Evolutionary conservation across 2,113 vertebrate species (phyloP), one percentile per base, ranked within the genome.

Genomic region (Labeo catla): DNA sequence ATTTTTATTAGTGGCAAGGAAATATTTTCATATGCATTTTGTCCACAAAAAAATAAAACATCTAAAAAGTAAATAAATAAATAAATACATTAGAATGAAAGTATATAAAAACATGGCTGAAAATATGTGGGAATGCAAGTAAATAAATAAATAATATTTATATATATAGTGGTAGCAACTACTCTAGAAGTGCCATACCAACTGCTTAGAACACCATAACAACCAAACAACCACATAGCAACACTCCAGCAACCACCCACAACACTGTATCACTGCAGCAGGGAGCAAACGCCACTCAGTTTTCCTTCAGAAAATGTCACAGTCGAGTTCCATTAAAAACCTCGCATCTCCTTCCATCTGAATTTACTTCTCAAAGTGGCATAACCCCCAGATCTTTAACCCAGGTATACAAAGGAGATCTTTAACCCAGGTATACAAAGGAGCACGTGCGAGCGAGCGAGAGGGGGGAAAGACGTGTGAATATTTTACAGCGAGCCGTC

Each of bases 401-500:
- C 54, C 63, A 52, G 63, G 68, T 88, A 84, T 84, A 80, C 81
- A 86, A 81, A 89, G 28, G 28, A 28, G 28, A 61, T 82, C 87
- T 80, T 84, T 39, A 81, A 28, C 74, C 54, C 63, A 52, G 63
- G 68, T 88, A 84, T 84, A 80, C 81, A 86, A 81, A 89, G 28
- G 28, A 28, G 28, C 28, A 2, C 28, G 28, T 28, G 28, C 28
- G 28, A 28, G 28, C 59, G 88, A 86, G 73, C 7, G 36, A 19
- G 59, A 72, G 23, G 63, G 84, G 81, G 19, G 45, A 28, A 66
- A 80, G 83, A 36, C 21, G 87, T 87, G 86, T 90, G 91, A 91
- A 91, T 93, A 90, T 90, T 87, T 90, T 68, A 88, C 87, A 80
- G 50, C 84, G 86, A 87, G 86, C 49, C 86, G 91, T 89, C 90